Evolutionary conservation across 2,797 vertebrate species (phyloP), one percentile per base, ranked within the genome.

Genomic region (Dendrocincla tyrannina): DNA sequence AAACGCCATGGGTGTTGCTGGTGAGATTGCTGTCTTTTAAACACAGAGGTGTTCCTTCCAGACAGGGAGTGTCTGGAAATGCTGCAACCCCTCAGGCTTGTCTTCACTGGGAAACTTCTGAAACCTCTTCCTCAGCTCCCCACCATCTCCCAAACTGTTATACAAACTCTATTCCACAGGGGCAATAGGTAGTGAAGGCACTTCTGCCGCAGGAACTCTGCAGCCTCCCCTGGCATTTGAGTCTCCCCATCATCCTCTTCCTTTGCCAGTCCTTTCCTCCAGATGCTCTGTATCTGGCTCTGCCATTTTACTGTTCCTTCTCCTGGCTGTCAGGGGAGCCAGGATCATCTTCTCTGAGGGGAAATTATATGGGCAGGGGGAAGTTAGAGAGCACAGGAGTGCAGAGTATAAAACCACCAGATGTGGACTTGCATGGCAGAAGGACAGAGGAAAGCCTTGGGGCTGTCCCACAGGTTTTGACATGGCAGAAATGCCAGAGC

Each of bases 351-450:
- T 41, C 28, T 62, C 11, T 4, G 1, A 39, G 24, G 9, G 1
- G 2, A 5, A 5, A 9, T 13, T 35, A 3, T 3, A 59, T 25
- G 12, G 7, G 10, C 4, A 2, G 30, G 15, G 7, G 11, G 13
- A 59, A 18, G 24, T 60, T 24, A 17, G 20, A 50, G 42, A 63
- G n/a, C 9, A 42, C 18, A 39, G 23, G 7, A 68, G 7, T 0
- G 0, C 1, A 0, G 7, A 1, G 3, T 33, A 4, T 17, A 87
- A 76, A 89, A 16, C 19, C 27, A 13, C 7, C 10, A 33, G 33
- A 69, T 0, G 0, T 0, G 15, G 7, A 19, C 10, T 4, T 25
- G 9, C 5, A 3, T 1, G 10, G 58, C 35, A 50, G 24, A 20
- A 81, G 39, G 14, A 66, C 11, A 10, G 13, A 72, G 24, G 25